These are phyloP conservation scores for Glaucomys volans DNA, from an alignment of 2,113 vertebrate genomes.

Conservation along the genomic window DNA sequence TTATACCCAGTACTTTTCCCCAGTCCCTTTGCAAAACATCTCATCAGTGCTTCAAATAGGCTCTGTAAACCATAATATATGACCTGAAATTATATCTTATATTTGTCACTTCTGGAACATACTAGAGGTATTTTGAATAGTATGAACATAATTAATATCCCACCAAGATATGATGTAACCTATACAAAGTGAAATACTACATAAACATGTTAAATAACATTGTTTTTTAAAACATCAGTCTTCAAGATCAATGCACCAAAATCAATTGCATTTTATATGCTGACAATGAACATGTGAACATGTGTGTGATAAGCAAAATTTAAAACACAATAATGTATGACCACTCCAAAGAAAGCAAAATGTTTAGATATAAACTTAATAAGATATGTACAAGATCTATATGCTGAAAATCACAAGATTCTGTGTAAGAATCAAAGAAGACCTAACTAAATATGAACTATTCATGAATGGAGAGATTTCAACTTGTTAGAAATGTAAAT, in stretches of 20 bases:
- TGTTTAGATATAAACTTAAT: neutral
- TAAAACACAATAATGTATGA: neutral
- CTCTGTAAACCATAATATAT: neutral
- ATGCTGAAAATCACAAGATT: constrained; percentile 49
- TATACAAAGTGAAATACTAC: neutral
- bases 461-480: neutral
- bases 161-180: neutral
- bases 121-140: neutral
- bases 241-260: constrained; percentile 16
- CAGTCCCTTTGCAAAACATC: neutral
- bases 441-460: neutral
- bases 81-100: neutral
- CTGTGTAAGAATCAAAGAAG: neutral
- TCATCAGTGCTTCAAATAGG: neutral
- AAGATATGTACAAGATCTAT: neutral
- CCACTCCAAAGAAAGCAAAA: neutral
- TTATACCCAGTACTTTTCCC: neutral
- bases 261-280: neutral
- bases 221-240: neutral
- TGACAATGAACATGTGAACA: neutral
- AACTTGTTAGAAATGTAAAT: neutral
- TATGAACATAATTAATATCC: neutral
- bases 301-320: neutral
- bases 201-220: neutral
- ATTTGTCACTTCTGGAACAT: constrained; percentile 51